A percentile compares a stretch with the other conserved stretches of the same genome.
Conservation (phyloP, 1,140 invertebrate species). For the Neodiprion virginianus region DNA sequence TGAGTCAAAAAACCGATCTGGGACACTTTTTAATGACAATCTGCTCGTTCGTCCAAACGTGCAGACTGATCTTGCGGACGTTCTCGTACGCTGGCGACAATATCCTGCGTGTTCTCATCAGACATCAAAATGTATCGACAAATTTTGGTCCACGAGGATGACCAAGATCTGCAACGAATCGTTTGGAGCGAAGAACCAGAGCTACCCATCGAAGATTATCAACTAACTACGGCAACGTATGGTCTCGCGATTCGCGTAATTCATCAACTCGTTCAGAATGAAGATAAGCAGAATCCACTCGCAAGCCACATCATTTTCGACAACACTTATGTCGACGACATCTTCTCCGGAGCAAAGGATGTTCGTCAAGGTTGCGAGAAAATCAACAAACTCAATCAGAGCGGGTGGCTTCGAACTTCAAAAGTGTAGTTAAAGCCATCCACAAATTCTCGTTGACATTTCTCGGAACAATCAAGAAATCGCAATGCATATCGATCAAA, state of each 20-base stretch:
- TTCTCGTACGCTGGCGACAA: conserved; percentile 13
- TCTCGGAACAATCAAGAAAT: background rate
- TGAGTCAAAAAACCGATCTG: conserved; percentile 18
- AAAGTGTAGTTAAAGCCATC: background rate
- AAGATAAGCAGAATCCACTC: conserved; percentile 29
- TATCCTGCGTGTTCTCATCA: conserved; percentile 13
- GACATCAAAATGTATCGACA: conserved; percentile 31
- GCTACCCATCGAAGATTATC: conserved; percentile 22
- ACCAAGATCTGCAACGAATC: conserved; percentile 40
- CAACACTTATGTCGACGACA: conserved; percentile 59
- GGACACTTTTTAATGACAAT: conserved; percentile 28
- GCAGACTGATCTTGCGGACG: conserved; percentile 32
- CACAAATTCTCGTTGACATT: background rate
- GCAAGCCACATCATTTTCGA: conserved; percentile 37
- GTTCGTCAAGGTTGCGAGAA: conserved; percentile 16
- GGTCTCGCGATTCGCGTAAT: conserved; percentile 14
- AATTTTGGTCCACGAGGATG: conserved; percentile 23
- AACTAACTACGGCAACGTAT: conserved; percentile 28
- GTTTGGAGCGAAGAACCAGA: conserved; percentile 38
- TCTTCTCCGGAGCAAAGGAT: conserved; percentile 43
- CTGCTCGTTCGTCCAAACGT: conserved; percentile 33
- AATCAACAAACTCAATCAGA: background rate
- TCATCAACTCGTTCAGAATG: conserved; percentile 19
- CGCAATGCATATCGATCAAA: background rate
- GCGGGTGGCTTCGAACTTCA: conserved; percentile 24